Conservation (phyloP, 1,140 invertebrate genomes). For the Sinella curviseta region DNA sequence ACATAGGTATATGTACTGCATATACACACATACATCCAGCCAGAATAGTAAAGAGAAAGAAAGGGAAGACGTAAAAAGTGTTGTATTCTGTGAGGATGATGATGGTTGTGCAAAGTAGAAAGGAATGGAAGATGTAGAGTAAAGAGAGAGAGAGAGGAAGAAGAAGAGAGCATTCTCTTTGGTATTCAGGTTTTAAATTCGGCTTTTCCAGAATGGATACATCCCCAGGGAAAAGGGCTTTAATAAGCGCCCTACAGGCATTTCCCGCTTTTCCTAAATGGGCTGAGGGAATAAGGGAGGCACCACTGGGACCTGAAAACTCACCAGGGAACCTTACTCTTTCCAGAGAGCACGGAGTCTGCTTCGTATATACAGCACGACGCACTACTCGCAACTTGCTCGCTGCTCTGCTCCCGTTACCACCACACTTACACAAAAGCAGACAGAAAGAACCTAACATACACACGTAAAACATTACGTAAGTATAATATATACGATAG, state of each 20-base stretch:
- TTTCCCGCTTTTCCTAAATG: slow-evolving; percentile 49
- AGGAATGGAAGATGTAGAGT: slow-evolving; percentile 32
- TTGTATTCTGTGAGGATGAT: not conserved
- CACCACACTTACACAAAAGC: not conserved
- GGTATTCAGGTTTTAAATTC: slow-evolving; percentile 49
- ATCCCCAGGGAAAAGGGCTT: slow-evolving; percentile 48
- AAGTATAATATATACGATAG: not conserved
- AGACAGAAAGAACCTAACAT: no score
- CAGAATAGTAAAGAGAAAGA: slow-evolving; percentile 16
- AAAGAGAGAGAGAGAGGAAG: no score
- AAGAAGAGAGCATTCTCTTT: slow-evolving; percentile 44
- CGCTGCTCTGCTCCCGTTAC: no score
- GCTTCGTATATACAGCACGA: not conserved
- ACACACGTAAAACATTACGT: not conserved
- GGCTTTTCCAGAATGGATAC: slow-evolving; percentile 49
- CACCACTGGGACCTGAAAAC: slow-evolving; percentile 37
- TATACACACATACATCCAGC: not conserved
- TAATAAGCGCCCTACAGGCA: slow-evolving; percentile 50
- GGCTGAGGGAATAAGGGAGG: slow-evolving; percentile 45
- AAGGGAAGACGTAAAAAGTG: slow-evolving; percentile 25
- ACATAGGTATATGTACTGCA: not conserved
- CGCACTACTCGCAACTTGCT: no score
- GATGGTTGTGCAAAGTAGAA: not conserved
- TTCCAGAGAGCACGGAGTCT: slow-evolving; percentile 27
- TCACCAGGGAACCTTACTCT: slow-evolving; percentile 43